Conservation (phyloP, 2,888 invertebrate species). For the Heteromyza rotundicornis region DNA sequence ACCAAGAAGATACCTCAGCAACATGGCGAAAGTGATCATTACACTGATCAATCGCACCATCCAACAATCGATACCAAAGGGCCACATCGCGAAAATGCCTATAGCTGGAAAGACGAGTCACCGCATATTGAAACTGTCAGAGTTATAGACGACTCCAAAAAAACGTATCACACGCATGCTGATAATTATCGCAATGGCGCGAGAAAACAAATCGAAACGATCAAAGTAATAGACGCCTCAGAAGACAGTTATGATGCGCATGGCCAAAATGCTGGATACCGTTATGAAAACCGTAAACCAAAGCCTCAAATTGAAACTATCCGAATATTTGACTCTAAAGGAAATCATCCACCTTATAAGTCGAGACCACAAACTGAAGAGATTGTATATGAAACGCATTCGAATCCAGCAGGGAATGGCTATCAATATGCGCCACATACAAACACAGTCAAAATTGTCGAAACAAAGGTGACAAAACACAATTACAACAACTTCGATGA, state of each 20-base stretch:
- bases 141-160: too few relatives aligned
- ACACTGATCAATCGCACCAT: neutral
- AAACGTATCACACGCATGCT: neutral
- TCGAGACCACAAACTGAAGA: neutral
- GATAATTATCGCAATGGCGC: constrained; percentile 5
- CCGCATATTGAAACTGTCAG: neutral
- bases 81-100: too few relatives aligned
- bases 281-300: neutral
- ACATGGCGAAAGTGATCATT: neutral
- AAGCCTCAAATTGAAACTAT: constrained; percentile 16
- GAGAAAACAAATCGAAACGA: constrained; percentile 32
- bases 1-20: constrained; percentile 8
- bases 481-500: too few relatives aligned
- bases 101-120: too few relatives aligned
- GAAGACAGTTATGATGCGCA: constrained; percentile 14
- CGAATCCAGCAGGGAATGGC: neutral
- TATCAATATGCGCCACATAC: neutral
- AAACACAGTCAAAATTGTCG: constrained; percentile 9
- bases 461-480: neutral
- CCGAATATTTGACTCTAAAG: constrained; percentile 22
- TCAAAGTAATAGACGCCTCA: constrained; percentile 36
- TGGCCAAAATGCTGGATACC: neutral
- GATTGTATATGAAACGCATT: neutral
- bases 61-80: constrained; percentile 7
- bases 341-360: too few relatives aligned